A percentile compares a stretch with the other conserved stretches of the same genome.
Evolutionary conservation across 2,888 invertebrate species (phyloP).

Genomic region (Teinopalpus imperialis): DNA sequence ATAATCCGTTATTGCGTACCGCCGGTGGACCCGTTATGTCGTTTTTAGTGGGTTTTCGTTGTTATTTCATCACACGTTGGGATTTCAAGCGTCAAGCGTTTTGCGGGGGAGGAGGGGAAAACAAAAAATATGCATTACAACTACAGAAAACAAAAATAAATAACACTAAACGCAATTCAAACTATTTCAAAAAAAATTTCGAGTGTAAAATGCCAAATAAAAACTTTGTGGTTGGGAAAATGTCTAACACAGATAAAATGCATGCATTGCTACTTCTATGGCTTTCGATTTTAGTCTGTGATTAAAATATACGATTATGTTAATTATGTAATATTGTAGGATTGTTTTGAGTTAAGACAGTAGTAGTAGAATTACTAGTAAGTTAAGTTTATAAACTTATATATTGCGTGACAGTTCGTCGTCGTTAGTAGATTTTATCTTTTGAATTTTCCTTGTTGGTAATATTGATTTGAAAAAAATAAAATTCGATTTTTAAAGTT

Average conservation of each 20-base stretch:
- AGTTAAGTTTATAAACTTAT: too few species aligned
- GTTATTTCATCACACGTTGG: conserved; percentile 73
- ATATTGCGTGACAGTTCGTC: too few species aligned
- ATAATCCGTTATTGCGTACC: conserved; percentile 36
- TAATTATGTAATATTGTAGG: neutral
- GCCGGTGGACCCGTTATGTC: conserved; percentile 35
- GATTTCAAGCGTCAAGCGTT: conserved; percentile 80
- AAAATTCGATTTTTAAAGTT: too few species aligned
- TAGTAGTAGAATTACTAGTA: neutral
- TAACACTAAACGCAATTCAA: conserved; percentile 43
- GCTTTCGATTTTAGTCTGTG: conserved; percentile 47
- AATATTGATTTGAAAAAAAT: too few species aligned
- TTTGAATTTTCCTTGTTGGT: too few species aligned
- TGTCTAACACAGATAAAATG: conserved; percentile 70
- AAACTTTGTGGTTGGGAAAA: conserved; percentile 77
- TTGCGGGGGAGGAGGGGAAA: conserved; percentile 68
- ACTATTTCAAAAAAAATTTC: conserved; percentile 29
- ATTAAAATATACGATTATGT: conserved; percentile 41
- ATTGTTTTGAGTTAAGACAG: conserved; percentile 1
- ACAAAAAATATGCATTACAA: conserved; percentile 82
- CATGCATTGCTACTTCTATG: conserved; percentile 76
- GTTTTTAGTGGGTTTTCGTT: conserved; percentile 43
- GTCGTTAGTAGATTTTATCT: too few species aligned
- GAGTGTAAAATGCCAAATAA: conserved; percentile 32
- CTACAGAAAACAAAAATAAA: conserved; percentile 70